A percentile compares a stretch with the other conserved stretches of the same genome.
These are phyloP conservation scores for Andrena flavipes DNA, from an alignment of 2,888 invertebrate genomes.

Conservation along the genomic window DNA sequence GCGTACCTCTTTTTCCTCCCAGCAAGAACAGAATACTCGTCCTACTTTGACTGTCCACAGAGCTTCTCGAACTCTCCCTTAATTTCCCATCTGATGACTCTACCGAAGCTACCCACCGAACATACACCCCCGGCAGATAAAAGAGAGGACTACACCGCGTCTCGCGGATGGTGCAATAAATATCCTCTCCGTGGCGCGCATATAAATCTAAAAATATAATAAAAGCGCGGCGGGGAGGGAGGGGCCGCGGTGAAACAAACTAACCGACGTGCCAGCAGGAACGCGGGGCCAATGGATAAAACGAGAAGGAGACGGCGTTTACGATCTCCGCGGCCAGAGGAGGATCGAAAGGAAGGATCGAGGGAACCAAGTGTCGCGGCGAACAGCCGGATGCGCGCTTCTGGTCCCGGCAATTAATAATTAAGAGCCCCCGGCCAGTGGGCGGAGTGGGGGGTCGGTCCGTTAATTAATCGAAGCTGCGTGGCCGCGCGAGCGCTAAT, in stretches of 20 bases:
- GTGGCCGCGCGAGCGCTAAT: constrained; percentile 79
- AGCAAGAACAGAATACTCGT: too few relatives aligned
- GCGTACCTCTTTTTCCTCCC: too few relatives aligned
- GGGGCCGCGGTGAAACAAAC: constrained; percentile 6
- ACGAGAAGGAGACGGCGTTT: constrained; percentile 7
- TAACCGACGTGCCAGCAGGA: neutral
- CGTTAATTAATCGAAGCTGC: constrained; percentile 81
- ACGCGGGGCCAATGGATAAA: neutral
- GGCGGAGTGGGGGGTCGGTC: constrained; percentile 57
- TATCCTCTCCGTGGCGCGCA: constrained; percentile 8
- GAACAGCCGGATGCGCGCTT: constrained; percentile 77
- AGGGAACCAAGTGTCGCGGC: constrained; percentile 71
- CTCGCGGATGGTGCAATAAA: constrained; percentile 18
- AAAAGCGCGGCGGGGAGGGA: neutral
- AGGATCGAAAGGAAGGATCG: constrained; percentile 31
- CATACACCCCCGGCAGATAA: neutral
- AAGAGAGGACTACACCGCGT: neutral
- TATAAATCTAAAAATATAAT: constrained; percentile 39
- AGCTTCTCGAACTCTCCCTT: neutral
- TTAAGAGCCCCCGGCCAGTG: constrained; percentile 78
- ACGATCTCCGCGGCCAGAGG: neutral
- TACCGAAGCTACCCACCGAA: neutral
- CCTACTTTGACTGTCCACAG: too few relatives aligned
- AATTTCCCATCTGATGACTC: neutral
- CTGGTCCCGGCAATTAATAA: constrained; percentile 80